Percentiles rank a stretch among this genome's conserved stretches.
These are phyloP conservation scores for Takifugu flavidus DNA, from an alignment of 2,113 vertebrate species.

Conservation along the genomic window DNA sequence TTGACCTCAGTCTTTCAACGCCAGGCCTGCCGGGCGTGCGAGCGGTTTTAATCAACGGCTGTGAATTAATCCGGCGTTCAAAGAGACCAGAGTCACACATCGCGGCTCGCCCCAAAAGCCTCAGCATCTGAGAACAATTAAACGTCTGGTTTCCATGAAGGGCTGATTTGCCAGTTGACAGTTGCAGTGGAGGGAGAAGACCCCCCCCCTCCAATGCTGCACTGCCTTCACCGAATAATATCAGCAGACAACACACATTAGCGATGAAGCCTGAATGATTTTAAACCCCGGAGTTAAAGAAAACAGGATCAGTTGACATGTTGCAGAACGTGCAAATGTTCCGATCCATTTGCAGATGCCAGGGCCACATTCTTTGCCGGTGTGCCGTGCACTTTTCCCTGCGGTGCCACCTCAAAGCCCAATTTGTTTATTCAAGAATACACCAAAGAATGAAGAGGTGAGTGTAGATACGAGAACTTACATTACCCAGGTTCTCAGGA, in stretches of 20 bases:
- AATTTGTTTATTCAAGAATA: slow-evolving; percentile 10
- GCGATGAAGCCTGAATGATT: slow-evolving; percentile 38
- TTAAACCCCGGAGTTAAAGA: slow-evolving; percentile 40
- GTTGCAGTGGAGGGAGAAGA: slow-evolving; percentile 40
- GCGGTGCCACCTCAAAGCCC: slow-evolving; percentile 14
- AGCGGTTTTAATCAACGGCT: slow-evolving; percentile 59
- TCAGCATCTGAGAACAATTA: slow-evolving; percentile 76
- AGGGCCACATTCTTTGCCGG: slow-evolving; percentile 26
- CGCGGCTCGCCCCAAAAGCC: slow-evolving; percentile 56
- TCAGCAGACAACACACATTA: slow-evolving; percentile 49
- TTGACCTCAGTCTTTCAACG: slow-evolving; percentile 32
- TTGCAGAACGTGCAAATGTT: slow-evolving; percentile 13
- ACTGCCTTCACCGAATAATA: slow-evolving; percentile 43
- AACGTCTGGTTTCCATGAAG: slow-evolving; percentile 71
- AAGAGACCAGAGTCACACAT: slow-evolving; percentile 62
- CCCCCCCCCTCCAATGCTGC: slow-evolving; percentile 18
- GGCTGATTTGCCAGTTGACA: slow-evolving; percentile 66
- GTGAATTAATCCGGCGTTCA: slow-evolving; percentile 58
- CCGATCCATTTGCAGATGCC: slow-evolving; percentile 13
- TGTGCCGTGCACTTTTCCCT: slow-evolving; percentile 6
- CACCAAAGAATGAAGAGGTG: neutral
- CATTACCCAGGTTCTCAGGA: no score
- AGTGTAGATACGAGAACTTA: neutral
- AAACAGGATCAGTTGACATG: slow-evolving; percentile 23
- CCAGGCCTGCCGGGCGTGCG: slow-evolving; percentile 30